Evolutionary conservation across 2,113 vertebrate species (phyloP).

Genomic region (Chrysemys picta): DNA sequence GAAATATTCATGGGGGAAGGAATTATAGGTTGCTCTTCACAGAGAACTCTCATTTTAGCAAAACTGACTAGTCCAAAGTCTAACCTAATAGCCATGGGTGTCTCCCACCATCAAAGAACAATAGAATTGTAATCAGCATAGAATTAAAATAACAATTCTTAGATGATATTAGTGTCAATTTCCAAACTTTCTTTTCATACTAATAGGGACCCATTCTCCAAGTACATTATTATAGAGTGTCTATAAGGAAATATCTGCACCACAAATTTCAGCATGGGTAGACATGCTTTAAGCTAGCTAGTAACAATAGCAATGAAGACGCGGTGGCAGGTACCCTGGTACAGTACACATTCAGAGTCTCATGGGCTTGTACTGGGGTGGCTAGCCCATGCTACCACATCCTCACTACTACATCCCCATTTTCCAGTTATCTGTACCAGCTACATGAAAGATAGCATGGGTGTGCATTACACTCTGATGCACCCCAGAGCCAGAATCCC

Average conservation of each 20-base stretch:
- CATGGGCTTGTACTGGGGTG: background rate
- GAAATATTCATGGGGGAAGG: background rate
- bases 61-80: background rate
- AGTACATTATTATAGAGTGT: background rate
- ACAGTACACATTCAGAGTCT: background rate
- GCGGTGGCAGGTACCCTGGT: background rate
- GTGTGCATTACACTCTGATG: background rate
- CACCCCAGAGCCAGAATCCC: background rate
- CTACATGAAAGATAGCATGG: background rate
- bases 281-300: background rate
- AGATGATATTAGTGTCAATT: background rate
- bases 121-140: background rate
- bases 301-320: background rate
- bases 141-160: background rate
- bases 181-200: background rate
- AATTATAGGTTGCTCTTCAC: background rate
- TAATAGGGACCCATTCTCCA: background rate
- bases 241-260: background rate
- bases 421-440: background rate
- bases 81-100: background rate
- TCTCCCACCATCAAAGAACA: background rate
- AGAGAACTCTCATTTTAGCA: background rate
- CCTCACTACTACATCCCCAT: background rate
- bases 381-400: background rate
- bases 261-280: background rate